Base-by-base conservation (phyloP, 2,888 invertebrate genomes). In the Trichopoda pennipes region DNA sequence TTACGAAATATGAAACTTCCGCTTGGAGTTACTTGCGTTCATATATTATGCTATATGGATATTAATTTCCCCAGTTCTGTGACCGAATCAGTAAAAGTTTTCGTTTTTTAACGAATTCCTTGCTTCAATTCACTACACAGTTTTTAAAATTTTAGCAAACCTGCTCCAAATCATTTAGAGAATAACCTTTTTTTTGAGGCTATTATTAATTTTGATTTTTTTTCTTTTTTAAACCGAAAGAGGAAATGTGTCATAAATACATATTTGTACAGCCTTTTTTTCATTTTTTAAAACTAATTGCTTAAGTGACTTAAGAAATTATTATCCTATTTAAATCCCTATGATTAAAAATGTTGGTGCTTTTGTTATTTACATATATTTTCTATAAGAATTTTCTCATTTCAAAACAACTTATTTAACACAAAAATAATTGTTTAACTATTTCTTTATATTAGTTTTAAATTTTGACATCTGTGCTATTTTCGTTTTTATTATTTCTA, bases 401-500 rank as follows among this genome's bases (percentile, higher is more conserved):
- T 35, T 63, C 44, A 7, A 21, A 73, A 56, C 21, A 28, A 19
- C 0, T 6, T 10, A 2, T 38, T 38, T 38, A 6, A 38, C 12
- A 38, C 12, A 38, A 10, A 38, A 38, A 32, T 32, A 38, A 38
- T 38, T 12, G 10, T 38, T 3, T 38, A 38, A 38, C 44, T 44
- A 44, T 49, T 35, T 32, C 28, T 19, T 12, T n/a, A n/a, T 4
- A 4, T 58, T 75, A 58, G 49, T 66, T 75, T 66, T 66, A 47
- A 38, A 51, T 51, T 21, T 47, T 49, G 58, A 58, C 58, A 51
- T 28, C 49, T 64, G 70, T 78, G 70, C 70, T 78, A 58, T 77
- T 78, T 78, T 63, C 10, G 60, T 44, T 60, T 35, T 60, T 55
- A 53, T 58, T 38, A 51, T 75, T 64, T 80, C 74, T 80, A 80